Evolutionary conservation across 2,797 vertebrate genomes (phyloP), one percentile per base, ranked within the genome.

Genomic region (Sebastes cheni): DNA sequence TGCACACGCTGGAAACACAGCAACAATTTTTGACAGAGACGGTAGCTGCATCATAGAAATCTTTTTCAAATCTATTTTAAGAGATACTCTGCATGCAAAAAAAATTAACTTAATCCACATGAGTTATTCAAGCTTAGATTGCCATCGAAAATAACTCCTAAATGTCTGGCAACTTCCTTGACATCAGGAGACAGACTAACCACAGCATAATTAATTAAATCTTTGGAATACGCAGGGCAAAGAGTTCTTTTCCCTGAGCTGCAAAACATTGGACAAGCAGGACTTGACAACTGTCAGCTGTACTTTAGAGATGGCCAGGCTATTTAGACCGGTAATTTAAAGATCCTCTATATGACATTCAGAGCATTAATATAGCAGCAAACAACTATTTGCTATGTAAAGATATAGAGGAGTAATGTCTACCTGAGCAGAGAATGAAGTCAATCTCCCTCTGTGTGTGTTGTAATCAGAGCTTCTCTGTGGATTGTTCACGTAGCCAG

Each of bases 141-240:
- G 50, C 20, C 18, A 52, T 52, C 68, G 64, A 67, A 68, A 36
- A 85, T 46, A 72, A 68, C 56, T 69, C 20, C 65, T 68, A 52
- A 42, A 81, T 78, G 74, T 83, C 46, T 76, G 50, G 68, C 23
- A 79, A 59, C 54, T 79, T 62, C 66, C 58, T 61, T 62, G 56
- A 82, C 52, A 76, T 72, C 66, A 58, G 72, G 54, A 87, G 55
- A 70, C 72, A 74, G 52, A 70, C 59, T 54, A 59, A 82, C 59
- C 67, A 46, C 72, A 69, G 56, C 50, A 72, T 71, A 80, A 79
- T 82, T 72, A 67, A 84, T 79, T 50, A 60, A 74, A 79, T 83
- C 39, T 88, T 77, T 75, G 54, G 42, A 69, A 79, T 32, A 83
- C 67, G 13, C 56, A 74, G 42, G 76, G 27, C 58, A 80, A 70